Conservation (phyloP, 30 jellyfish, hydroid and myxozoan species). For the Aurelia aurita region DNA sequence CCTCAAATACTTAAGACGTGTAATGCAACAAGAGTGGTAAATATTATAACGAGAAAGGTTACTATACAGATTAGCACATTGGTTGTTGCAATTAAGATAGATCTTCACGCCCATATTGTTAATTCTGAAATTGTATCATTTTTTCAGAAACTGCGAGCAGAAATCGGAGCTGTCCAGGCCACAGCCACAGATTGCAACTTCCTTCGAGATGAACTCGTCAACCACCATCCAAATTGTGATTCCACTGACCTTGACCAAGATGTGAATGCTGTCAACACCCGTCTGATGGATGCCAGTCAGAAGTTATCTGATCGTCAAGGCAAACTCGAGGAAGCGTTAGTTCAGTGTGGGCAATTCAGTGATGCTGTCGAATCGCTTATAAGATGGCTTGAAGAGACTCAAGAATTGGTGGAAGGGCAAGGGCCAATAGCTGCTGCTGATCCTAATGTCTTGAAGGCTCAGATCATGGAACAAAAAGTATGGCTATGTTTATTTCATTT, state of each 20-base stretch:
- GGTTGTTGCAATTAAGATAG: too few relatives aligned
- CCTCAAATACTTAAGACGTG: too few relatives aligned
- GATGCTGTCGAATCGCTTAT: constrained; percentile 91
- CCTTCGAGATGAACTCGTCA: constrained; percentile 64
- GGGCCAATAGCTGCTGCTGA: constrained; percentile 91
- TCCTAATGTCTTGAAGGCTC: constrained; percentile 95
- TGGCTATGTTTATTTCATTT: too few relatives aligned
- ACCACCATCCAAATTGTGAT: constrained; percentile 88
- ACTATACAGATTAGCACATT: too few relatives aligned
- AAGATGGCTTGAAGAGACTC: constrained; percentile 90
- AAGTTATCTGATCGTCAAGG: constrained; percentile 82
- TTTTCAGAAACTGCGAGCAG: constrained; percentile 45
- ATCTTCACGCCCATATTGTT: too few relatives aligned
- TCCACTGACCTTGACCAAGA: constrained; percentile 65
- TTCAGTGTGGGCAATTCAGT: constrained; percentile 90
- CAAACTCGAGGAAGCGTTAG: constrained; percentile 89
- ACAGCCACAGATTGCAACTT: constrained; percentile 54
- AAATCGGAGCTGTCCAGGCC: constrained; percentile 69
- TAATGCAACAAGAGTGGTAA: too few relatives aligned
- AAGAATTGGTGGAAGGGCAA: constrained; percentile 82
- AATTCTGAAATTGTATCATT: too few relatives aligned
- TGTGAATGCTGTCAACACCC: constrained; percentile 49
- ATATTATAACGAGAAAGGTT: too few relatives aligned
- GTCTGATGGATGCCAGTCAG: constrained; percentile 70
- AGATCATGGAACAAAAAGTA: constrained; percentile 95